Conservation (phyloP, 2,113 vertebrate genomes). For the Myrmecophaga tridactyla region DNA sequence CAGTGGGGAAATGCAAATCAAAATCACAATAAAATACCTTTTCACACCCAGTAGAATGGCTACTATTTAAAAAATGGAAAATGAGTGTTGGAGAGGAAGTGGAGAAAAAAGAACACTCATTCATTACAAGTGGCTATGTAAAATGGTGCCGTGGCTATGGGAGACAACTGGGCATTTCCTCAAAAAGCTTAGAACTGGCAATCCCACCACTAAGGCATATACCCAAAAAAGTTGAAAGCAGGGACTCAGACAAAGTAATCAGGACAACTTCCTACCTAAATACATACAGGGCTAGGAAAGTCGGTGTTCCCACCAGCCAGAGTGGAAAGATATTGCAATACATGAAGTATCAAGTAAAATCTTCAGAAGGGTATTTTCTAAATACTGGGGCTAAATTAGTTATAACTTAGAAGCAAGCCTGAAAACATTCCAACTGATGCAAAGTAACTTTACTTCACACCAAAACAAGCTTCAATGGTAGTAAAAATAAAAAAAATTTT, state of each 20-base stretch:
- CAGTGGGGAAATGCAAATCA: too few species aligned
- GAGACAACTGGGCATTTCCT: too few species aligned
- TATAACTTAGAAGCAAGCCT: background rate
- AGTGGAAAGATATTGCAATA: background rate
- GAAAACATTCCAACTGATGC: background rate
- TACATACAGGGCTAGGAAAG: background rate
- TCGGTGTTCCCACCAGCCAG: background rate
- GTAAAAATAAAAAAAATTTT: conserved; percentile 14
- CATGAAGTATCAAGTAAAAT: background rate
- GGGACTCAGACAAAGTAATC: background rate
- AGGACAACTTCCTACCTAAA: background rate
- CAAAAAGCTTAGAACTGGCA: too few species aligned
- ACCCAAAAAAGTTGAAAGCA: too few species aligned
- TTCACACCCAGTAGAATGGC: too few species aligned
- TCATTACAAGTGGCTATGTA: too few species aligned
- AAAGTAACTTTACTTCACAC: background rate
- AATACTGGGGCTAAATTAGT: background rate
- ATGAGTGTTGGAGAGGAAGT: too few species aligned
- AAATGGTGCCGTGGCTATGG: too few species aligned
- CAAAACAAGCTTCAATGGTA: background rate
- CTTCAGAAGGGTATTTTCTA: background rate
- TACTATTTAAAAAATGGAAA: too few species aligned
- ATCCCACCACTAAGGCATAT: too few species aligned
- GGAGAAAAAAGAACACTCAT: too few species aligned
- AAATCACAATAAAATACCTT: too few species aligned